Conservation (phyloP, 2,888 invertebrate species). For the Homarus gammarus region DNA sequence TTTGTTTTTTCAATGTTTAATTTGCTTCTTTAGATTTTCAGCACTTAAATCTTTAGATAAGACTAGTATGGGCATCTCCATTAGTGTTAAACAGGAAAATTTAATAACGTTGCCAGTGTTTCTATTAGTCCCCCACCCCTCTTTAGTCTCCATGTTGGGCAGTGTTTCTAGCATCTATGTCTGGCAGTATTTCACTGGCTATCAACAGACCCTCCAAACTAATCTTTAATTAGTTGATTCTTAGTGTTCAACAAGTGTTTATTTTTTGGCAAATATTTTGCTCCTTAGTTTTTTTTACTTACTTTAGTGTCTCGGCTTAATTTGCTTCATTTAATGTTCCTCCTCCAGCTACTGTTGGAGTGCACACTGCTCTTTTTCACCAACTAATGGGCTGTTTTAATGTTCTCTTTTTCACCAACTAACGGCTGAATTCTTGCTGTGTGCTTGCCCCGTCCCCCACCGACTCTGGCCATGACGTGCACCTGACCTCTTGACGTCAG, state of each 20-base stretch:
- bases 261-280: neutral
- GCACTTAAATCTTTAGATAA: neutral
- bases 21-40: neutral
- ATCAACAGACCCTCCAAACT: neutral
- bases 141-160: neutral
- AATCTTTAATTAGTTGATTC: slow-evolving; percentile 15
- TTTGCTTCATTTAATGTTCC: slow-evolving; percentile 16
- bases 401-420: slow-evolving; percentile 65
- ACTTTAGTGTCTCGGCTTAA: slow-evolving; percentile 21
- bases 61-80: neutral
- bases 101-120: neutral
- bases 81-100: neutral
- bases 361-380: slow-evolving; percentile 18
- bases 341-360: slow-evolving; percentile 23
- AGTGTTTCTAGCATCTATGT: neutral
- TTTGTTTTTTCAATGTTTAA: neutral
- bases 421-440: slow-evolving; percentile 67
- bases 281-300: slow-evolving; percentile 9
- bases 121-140: neutral
- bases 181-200: neutral
- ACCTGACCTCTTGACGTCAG: slow-evolving; percentile 58
- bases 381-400: slow-evolving; percentile 52
- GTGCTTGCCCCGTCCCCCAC: slow-evolving; percentile 10
- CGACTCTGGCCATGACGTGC: slow-evolving; percentile 38
- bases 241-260: slow-evolving; percentile 2